Evolutionary conservation across 2,113 vertebrate genomes (phyloP), one percentile per base, ranked within the genome.

Genomic region (Collichthys lucidus): DNA sequence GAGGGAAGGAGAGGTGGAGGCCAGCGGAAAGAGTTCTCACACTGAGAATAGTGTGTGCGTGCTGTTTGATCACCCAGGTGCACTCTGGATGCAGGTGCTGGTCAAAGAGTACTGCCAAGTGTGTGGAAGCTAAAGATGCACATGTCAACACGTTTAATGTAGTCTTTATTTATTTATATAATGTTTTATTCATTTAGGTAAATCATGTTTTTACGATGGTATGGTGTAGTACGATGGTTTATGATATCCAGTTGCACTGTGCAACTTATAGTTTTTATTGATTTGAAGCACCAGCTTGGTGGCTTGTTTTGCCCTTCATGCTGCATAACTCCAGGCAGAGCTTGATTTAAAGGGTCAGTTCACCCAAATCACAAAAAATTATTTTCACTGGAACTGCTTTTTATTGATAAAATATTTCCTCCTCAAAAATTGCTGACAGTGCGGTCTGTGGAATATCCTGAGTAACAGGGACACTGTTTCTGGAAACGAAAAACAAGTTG

Each of bases 61-160:
- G 52, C 49, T 74, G 64, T 86, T 88, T 74, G 66, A 87, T 76
- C 57, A 20, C 17, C 77, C 91, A 92, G 89, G 85, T 91, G 89
- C 62, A 46, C 69, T 31, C 17, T 78, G 10, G 65, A 87, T 63
- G 66, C 87, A 89, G 91, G 88, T 92, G 89, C 88, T 82, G 68
- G 66, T 57, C 52, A 74, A 55, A 49, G 53, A 84, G 31, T 11
- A 60, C 79, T 79, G 81, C 79, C 88, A 73, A 88, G 56, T 65
- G 42, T 49, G 31, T 72, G 57, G 50, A 80, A 64, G 35, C 68
- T 62, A 22, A 84, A 90, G 52, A 68, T 53, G 49, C 65, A 82
- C 4, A 56, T 87, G 66, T 89, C 66, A 84, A 20, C 74, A 79
- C 63, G 29, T 64, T 59, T 78, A 57, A 74, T 72, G 35, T 60